Percentiles rank a stretch among this genome's conserved stretches.
Conservation (phyloP, 2,113 vertebrate genomes). For the Ploceus nigricollis region DNA sequence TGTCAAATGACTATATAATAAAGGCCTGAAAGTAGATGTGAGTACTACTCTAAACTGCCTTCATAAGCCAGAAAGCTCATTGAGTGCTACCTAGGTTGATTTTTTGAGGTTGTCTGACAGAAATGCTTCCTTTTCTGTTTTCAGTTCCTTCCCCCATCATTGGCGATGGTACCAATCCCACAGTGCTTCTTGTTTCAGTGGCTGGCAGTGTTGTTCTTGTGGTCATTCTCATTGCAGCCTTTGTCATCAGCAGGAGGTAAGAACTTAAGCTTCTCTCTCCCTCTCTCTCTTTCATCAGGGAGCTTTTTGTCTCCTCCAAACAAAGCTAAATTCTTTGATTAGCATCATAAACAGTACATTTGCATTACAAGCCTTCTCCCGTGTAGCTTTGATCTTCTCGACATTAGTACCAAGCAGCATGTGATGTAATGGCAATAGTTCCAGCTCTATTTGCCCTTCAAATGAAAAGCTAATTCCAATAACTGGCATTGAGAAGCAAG, state of each 20-base stretch:
- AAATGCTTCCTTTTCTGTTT: conserved; percentile 38
- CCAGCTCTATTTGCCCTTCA: conserved; percentile 65
- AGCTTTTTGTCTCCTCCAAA: conserved; percentile 67
- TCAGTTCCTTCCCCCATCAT: conserved; percentile 93
- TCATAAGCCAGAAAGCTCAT: background rate
- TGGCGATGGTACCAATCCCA: conserved; percentile 92
- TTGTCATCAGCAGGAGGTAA: conserved; percentile 97
- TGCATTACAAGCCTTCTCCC: conserved; percentile 65
- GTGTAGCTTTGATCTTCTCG: conserved; percentile 71
- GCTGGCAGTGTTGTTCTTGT: conserved; percentile 92
- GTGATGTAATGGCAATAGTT: conserved; percentile 66
- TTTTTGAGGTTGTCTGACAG: background rate
- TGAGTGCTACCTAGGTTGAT: background rate
- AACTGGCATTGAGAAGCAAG: conserved; percentile 36
- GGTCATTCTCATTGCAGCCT: conserved; percentile 93
- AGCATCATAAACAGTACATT: conserved; percentile 74
- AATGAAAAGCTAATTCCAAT: conserved; percentile 63
- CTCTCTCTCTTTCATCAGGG: conserved; percentile 53
- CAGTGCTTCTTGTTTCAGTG: conserved; percentile 91
- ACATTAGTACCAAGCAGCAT: conserved; percentile 54
- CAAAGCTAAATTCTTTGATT: conserved; percentile 76
- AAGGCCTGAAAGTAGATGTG: background rate
- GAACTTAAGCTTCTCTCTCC: conserved; percentile 55
- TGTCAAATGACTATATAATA: background rate
- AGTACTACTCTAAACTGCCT: background rate